Conservation (phyloP, 2,888 invertebrate species). For the Tolmerus cingulatus region DNA sequence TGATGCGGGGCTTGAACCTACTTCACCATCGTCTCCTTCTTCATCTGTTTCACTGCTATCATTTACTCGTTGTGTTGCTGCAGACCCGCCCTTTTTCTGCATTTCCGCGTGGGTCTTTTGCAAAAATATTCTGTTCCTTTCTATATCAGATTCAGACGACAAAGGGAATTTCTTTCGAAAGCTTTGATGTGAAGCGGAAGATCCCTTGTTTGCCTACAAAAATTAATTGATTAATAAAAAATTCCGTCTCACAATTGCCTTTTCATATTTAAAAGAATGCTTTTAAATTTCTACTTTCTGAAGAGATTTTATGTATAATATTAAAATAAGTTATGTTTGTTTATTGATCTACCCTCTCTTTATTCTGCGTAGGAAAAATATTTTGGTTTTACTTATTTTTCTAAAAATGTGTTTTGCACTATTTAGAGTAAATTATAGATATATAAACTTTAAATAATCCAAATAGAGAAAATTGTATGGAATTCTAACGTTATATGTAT, state of each 20-base stretch:
- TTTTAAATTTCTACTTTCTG: too few relatives aligned
- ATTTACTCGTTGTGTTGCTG: constrained; percentile 36
- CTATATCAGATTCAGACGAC: constrained; percentile 52
- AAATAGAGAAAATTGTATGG: too few relatives aligned
- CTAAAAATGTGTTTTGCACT: too few relatives aligned
- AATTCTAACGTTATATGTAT: too few relatives aligned
- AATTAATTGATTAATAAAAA: not conserved
- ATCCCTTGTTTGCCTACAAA: not conserved
- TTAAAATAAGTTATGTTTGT: not conserved
- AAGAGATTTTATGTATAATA: too few relatives aligned
- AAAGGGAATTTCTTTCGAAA: constrained; percentile 49
- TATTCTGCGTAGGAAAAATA: not conserved
- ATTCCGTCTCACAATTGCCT: not conserved
- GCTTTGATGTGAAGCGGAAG: not conserved
- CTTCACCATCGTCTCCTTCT: constrained; percentile 68
- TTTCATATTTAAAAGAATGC: not conserved
- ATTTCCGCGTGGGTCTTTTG: not conserved
- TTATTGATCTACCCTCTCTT: too few relatives aligned
- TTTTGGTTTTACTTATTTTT: not conserved
- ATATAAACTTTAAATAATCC: too few relatives aligned
- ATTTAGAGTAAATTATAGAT: too few relatives aligned
- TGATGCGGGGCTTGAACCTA: constrained; percentile 69
- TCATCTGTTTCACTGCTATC: constrained; percentile 61
- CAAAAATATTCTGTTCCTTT: constrained; percentile 42
- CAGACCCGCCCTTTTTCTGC: not conserved